Base-by-base conservation (phyloP, 2,797 vertebrate genomes). In the Chelonia mydas region DNA sequence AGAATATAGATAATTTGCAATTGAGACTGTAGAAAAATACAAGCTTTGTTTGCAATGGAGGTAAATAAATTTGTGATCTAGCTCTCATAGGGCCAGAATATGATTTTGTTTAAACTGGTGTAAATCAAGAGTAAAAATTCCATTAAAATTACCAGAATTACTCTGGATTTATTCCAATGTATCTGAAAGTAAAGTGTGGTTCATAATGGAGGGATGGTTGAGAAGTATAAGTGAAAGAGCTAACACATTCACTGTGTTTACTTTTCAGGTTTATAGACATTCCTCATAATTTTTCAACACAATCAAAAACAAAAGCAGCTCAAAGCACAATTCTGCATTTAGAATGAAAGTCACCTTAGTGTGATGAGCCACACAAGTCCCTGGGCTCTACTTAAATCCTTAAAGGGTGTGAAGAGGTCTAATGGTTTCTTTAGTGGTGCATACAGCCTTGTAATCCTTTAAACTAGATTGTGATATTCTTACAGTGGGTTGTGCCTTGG, bases 1-100 rank as follows among this genome's bases (percentile, higher is more conserved):
- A 55, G 65, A 81, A 77, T 86, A 85, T 89, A 86, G 41, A 86
- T 78, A 55, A 41, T 55, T 85, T 41, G 25, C 91, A 86, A 79
- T 55, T 92, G 83, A 50, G 49, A 85, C 72, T 31, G 11, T 49
- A 53, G 2, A 0, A 53, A 88, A 84, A 89, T 65, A 21, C 21
- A 61, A 87, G 55, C 76, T 59, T 54, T 82, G 77, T 72, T 53
- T 65, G 61, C 89, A 47, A 7, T 49, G 49, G 76, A 57, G 77
- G 49, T 80, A 57, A 76, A 80, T 33, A 11, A 1, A 19, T 90
- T 76, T 90, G 79, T 78, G 83, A 51, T 81, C 79, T 61, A 89
- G 13, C 47, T 65, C 21, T 45, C 88, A 41, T 72, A 61, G 41
- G 72, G 79, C 41, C 81, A 16, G 83, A 72, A 49, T 50, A 77